phyloP scores from a whole-genome alignment of 2,113 vertebrate species.

The Aspidoscelis tigris region DNA sequence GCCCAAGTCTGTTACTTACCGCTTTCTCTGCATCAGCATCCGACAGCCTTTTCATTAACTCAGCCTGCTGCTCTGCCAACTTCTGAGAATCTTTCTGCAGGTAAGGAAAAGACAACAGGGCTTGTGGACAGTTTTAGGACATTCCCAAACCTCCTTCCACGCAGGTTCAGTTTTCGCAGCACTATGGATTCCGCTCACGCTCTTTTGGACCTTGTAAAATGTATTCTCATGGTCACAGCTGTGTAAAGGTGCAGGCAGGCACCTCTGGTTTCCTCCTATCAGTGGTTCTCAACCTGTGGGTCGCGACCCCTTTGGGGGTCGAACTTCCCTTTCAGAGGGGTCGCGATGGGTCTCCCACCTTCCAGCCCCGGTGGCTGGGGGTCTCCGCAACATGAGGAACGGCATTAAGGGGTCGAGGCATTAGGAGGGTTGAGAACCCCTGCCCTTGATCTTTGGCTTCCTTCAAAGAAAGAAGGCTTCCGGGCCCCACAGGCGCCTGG shows the following conservation, averaged over 20 bases:
- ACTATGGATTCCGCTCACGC: no score
- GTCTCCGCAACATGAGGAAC: no score
- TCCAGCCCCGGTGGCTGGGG: no score
- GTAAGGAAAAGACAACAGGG: background rate
- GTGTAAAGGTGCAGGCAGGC: background rate
- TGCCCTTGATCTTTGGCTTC: background rate
- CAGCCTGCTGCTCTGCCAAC: constrained; percentile 80
- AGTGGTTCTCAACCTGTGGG: no score
- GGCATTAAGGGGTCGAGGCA: no score
- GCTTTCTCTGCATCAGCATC: constrained; percentile 86
- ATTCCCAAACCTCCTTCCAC: no score
- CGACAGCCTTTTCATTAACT: constrained; percentile 81
- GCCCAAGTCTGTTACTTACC: constrained; percentile 66
- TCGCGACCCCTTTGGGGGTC: no score
- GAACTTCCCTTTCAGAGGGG: no score
- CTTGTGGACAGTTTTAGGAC: background rate
- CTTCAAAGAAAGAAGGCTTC: background rate
- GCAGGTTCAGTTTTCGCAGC: no score
- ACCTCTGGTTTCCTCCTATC: background rate
- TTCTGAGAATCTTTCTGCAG: constrained; percentile 79
- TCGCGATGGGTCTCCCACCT: no score
- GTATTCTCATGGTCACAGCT: background rate
- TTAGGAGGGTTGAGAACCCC: no score
- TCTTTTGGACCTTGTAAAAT: no score
- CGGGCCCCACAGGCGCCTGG: constrained; percentile 14